Base-by-base conservation (phyloP, 2,797 vertebrate genomes). In the Enteromius argenteus region DNA sequence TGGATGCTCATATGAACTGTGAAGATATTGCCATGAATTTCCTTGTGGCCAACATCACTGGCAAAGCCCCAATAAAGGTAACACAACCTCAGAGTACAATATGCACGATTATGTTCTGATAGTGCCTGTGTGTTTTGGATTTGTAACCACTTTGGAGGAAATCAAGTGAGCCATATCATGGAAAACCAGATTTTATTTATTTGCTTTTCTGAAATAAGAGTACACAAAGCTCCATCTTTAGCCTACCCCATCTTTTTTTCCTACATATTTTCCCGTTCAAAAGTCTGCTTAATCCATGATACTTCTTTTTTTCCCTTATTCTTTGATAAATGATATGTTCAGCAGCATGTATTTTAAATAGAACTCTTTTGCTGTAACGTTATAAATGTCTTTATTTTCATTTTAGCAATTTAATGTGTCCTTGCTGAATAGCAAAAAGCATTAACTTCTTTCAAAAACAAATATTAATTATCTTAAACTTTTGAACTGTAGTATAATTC, bases 11-110 rank as follows among this genome's bases (percentile, higher is more conserved):
- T 81, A 99, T 99, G 98, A 99, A 99, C 91, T 99, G 98, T 89
- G 98, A 99, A 91, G 98, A 99, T 86, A 99, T 99, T 71, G 98
- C 98, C 84, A 99, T 99, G 97, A 99, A 99, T 91, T 99, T 99
- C 91, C 95, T 99, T 30, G 98, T 99, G 85, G 97, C 98, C 6
- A 99, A 99, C 87, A 96, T 99, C 90, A 99, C 98, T 0, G 98
- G 98, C 82, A 99, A 99, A 92, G 98, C 97, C 0, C 98, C 98
- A 80, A 99, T 99, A 92, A 99, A 99, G 98, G 98, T 99, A 93
- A 84, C 23, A 64, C 8, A 51, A 60, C 14, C n/a, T 53, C 32
- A 27, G 5, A 15, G 11, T n/a, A 35, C 0, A 0, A 44, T 27
- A 58, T 56, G 35, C 4, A 23, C 44, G 5, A 60, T 44, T 51